These are phyloP conservation scores for Hyperoplus lanceolatus DNA, from an alignment of 2,797 vertebrate genomes.

Conservation along the genomic window DNA sequence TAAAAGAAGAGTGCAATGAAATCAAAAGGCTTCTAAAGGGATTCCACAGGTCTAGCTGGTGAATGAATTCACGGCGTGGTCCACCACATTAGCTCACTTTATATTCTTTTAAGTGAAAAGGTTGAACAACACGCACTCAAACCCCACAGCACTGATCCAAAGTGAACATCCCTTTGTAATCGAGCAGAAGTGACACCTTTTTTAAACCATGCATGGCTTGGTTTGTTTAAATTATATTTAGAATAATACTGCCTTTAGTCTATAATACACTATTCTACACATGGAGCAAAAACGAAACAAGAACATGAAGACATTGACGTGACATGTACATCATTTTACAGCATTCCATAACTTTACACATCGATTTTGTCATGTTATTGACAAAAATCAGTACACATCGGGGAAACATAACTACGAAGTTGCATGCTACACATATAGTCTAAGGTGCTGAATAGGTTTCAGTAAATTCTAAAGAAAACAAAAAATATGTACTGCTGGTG, in stretches of 20 bases:
- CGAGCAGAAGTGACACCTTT: constrained; percentile 77
- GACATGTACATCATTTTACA: constrained; percentile 91
- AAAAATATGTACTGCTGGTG: constrained; percentile 59
- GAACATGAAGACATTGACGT: constrained; percentile 69
- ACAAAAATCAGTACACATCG: constrained; percentile 82
- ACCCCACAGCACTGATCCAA: constrained; percentile 73
- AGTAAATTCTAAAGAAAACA: constrained; percentile 61
- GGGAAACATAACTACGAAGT: constrained; percentile 76
- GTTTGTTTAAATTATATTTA: constrained; percentile 91
- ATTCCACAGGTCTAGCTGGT: constrained; percentile 74
- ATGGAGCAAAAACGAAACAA: constrained; percentile 67
- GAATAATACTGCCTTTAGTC: constrained; percentile 91
- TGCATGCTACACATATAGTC: constrained; percentile 84
- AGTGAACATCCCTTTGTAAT: constrained; percentile 68
- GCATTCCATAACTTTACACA: constrained; percentile 84
- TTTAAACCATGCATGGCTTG: constrained; percentile 86
- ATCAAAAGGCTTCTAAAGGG: constrained; percentile 75
- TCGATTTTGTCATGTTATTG: constrained; percentile 75
- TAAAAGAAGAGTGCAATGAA: constrained; percentile 77
- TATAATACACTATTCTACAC: constrained; percentile 93
- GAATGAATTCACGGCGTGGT: constrained; percentile 54
- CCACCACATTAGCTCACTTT: constrained; percentile 51
- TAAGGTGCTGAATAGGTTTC: constrained; percentile 85
- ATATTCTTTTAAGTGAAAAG: constrained; percentile 75
- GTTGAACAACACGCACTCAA: constrained; percentile 57